Base-by-base conservation (phyloP, 2,113 vertebrate genomes). In the Clarias magur region DNA sequence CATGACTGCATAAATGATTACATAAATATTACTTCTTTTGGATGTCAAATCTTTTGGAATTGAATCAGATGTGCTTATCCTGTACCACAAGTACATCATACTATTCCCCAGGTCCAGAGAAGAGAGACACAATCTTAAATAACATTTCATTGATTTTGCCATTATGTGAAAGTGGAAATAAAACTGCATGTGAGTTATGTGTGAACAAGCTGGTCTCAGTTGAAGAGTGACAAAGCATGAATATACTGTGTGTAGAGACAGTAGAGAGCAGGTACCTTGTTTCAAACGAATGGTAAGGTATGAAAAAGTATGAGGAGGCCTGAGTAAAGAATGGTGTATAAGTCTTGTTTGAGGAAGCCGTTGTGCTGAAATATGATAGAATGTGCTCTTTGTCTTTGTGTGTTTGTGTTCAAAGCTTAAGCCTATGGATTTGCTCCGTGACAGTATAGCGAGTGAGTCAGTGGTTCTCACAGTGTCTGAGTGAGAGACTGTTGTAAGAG, bases 181-280 rank as follows among this genome's bases (percentile, higher is more conserved):
- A 65, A 86, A 76, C 76, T 85, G 90, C 90, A 89, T 91, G 89
- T 87, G 60, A 82, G n/a, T 78, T 63, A 30, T 7, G 78, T 68
- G 13, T 80, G 63, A 17, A 82, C 60, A 17, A 48, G 62, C 70
- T 88, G 56, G 48, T 65, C 21, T 82, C 30, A 56, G 12, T 27
- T 68, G 53, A 42, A 70, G 76, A 38, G 82, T 70, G 63, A 59
- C 42, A 57, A 80, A 80, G 85, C 85, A 70, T 57, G 53, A 27
- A 15, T 59, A 57, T 86, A 54, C 4, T 27, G 54, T 59, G 79
- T 62, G 57, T 42, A 81, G 30, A 38, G 30, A 81, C 7, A 25
- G 23, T 56, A 34, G 11, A 78, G 48, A 21, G 27, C 30, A 15
- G 25, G 27, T 60, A 30, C 27, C 5, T 80, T 42, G 27, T 80